Evolutionary conservation across 2,888 invertebrate genomes (phyloP).

Genomic region (Ellobium chinense): DNA sequence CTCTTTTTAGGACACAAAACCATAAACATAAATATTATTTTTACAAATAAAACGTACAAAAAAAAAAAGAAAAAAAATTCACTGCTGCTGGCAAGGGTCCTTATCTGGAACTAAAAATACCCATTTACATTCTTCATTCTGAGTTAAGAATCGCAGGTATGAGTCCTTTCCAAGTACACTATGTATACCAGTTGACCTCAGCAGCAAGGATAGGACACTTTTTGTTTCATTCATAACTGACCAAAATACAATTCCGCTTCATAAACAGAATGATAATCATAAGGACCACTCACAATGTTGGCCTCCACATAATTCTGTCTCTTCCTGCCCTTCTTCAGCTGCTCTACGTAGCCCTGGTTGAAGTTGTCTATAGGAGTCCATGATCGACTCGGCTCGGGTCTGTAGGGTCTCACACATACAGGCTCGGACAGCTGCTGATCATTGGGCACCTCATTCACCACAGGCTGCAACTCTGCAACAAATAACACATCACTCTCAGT

Average conservation of each 20-base stretch:
- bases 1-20: background rate
- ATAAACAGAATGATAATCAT: background rate
- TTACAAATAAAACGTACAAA: background rate
- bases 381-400: slow-evolving; percentile 56
- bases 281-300: slow-evolving; percentile 50
- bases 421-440: background rate
- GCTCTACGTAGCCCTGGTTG: slow-evolving; percentile 68
- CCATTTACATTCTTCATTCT: too few species aligned
- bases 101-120: too few species aligned
- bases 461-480: slow-evolving; percentile 11
- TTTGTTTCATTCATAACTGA: too few species aligned
- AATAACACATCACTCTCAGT: background rate
- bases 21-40: background rate
- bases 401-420: slow-evolving; percentile 44
- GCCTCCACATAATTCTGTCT: slow-evolving; percentile 37
- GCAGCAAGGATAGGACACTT: too few species aligned
- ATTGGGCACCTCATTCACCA: background rate
- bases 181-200: too few species aligned
- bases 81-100: too few species aligned
- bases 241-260: background rate
- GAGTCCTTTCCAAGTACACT: too few species aligned
- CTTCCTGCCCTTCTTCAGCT: slow-evolving; percentile 31
- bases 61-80: background rate
- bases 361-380: slow-evolving; percentile 75
- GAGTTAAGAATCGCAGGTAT: too few species aligned